Evolutionary conservation across 2,797 vertebrate species (phyloP).

Genomic region (Smutsia temminckii): DNA sequence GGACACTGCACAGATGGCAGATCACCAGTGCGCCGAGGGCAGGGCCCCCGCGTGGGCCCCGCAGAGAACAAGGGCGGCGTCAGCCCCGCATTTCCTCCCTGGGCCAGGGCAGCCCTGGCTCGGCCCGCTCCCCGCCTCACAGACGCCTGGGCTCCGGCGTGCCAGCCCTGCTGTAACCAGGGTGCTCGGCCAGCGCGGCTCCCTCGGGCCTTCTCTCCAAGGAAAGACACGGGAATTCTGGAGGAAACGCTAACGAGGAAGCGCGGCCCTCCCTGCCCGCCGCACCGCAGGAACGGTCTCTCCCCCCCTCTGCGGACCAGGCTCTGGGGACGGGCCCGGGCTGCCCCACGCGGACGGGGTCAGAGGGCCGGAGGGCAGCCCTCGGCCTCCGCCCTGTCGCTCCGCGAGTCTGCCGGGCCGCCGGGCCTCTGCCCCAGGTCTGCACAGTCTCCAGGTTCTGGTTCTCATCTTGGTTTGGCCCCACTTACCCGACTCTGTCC

Average conservation of each 20-base stretch:
- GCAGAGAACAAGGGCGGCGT: too few relatives aligned
- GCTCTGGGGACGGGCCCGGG: background rate
- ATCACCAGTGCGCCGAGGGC: accelerated
- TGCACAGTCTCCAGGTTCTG: background rate
- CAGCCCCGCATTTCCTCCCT: background rate
- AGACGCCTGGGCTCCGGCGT: background rate
- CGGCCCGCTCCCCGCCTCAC: accelerated
- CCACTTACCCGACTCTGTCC: background rate
- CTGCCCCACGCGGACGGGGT: too few relatives aligned
- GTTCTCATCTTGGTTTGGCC: background rate
- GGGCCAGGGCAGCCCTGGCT: accelerated
- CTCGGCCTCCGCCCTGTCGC: too few relatives aligned
- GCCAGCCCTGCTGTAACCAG: background rate
- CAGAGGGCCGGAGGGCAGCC: too few relatives aligned
- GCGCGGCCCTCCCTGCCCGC: background rate
- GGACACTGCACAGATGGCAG: accelerated
- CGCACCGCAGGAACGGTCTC: constrained; percentile 42
- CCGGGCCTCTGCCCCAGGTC: background rate
- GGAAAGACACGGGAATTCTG: background rate
- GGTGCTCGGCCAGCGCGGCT: background rate
- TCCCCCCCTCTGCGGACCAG: constrained; percentile 47
- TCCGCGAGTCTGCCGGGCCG: too few relatives aligned
- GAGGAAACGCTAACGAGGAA: background rate
- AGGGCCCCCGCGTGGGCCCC: background rate
- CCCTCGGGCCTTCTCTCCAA: background rate